Conservation (phyloP, 2,113 vertebrate genomes). For the Andinoacara biseriatus region DNA sequence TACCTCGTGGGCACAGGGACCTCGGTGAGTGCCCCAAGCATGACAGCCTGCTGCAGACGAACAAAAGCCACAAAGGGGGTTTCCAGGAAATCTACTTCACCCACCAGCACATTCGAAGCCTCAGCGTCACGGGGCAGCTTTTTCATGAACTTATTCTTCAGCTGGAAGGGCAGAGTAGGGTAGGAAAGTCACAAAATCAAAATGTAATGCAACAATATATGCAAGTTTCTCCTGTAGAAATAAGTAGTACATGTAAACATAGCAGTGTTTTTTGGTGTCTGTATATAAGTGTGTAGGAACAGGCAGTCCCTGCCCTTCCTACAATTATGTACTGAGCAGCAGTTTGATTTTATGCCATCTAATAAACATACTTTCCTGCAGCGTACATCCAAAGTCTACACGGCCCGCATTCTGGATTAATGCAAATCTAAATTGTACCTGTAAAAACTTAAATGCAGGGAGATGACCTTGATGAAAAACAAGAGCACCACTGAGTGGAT, state of each 20-base stretch:
- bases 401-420: background rate
- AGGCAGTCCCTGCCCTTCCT: slow-evolving; percentile 35
- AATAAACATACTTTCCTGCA: background rate
- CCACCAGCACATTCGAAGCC: slow-evolving; percentile 95
- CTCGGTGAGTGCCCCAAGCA: slow-evolving; percentile 95
- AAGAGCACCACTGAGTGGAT: too few species aligned
- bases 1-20: slow-evolving; percentile 97
- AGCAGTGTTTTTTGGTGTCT: background rate
- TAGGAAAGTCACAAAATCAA: background rate
- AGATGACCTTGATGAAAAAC: slow-evolving; percentile 5
- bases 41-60: slow-evolving; percentile 93
- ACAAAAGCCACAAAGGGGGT: slow-evolving; percentile 94
- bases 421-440: background rate
- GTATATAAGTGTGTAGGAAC: background rate
- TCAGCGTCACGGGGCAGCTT: slow-evolving; percentile 96
- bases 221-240: background rate
- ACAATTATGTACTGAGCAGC: slow-evolving; percentile 34
- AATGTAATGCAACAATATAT: background rate
- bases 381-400: background rate
- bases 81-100: slow-evolving; percentile 96
- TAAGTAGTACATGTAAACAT: background rate
- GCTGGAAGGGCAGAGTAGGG: slow-evolving; percentile 66
- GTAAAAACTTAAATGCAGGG: background rate
- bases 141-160: slow-evolving; percentile 99
- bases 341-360: slow-evolving; percentile 34